Base-by-base conservation (phyloP, 2,888 invertebrate species). In the Drosophila rellima region DNA sequence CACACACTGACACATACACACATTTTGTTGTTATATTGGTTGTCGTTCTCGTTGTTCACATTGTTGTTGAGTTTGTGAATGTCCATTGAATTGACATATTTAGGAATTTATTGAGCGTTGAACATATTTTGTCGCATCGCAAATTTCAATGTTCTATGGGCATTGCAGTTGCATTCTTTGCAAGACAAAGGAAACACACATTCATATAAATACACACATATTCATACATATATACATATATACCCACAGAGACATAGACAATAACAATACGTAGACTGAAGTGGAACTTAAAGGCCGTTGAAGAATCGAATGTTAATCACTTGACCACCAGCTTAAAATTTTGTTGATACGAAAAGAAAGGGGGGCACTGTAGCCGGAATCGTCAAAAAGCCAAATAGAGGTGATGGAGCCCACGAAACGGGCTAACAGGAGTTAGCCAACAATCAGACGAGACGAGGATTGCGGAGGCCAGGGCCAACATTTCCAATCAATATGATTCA, bases 311-410 rank as follows among this genome's bases (percentile, higher is more conserved):
- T 76, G 80, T 85, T 80, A 88, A 83, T 91, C 87, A 89, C 91
- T 91, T 91, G 91, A 91, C 90, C 91, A 91, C 90, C 88, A 88
- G 91, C 85, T 81, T 91, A 91, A 91, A 91, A 91, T 91, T 91
- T 91, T 91, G 90, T 91, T 90, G 65, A 80, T 90, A 91, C 90
- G 91, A 63, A 78, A 71, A 80, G 17, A 45, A 26, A 45, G 72
- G 72, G 81, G 78, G 73, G 78, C 74, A 75, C 33, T 70, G 69
- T 90, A 85, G 90, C 91, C 91, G 90, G 88, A 66, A 50, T 82
- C 84, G 90, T 85, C 37, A 35, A 42, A 50, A 39, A 50, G 79
- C 71, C 74, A 64, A 50, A 64, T 47, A 31, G 69, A 61, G n/a
- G n/a, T 44, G 39, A 54, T 13, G 35, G 13, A 44, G n/a, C n/a